Evolutionary conservation across 2,797 vertebrate genomes (phyloP), one percentile per base, ranked within the genome.

Genomic region (Danio jaintianensis): DNA sequence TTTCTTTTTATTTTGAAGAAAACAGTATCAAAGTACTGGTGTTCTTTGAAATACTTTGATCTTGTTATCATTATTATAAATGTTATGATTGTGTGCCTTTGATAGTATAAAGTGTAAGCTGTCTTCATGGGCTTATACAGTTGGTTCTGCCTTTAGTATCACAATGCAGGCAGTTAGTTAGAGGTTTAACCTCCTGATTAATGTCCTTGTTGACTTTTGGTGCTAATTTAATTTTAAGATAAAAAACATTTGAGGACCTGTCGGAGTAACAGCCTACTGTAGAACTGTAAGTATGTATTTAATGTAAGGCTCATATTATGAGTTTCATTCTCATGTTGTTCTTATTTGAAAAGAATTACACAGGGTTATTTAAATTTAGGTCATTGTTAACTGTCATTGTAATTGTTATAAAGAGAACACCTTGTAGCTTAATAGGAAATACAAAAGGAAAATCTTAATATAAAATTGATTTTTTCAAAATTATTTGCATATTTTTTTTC

Each of bases 211-310:
- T 85, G 85, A 89, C 77, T 89, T 69, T 53, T 93, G 94, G 93
- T 94, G 94, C 93, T 95, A 94, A 93, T 92, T 93, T 93, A 92
- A 92, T 47, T 43, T 78, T 47, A 73, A 80, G 50, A 76, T 91
- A 83, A 90, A 89, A 86, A 87, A 82, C 82, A 86, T 90, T 11
- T 75, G 66, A 68, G 55, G 75, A 82, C 48, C 81, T 83, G 40
- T 90, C 76, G 84, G 89, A 89, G 87, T 86, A 87, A 87, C 88
- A 87, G 90, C 83, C 89, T 91, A 78, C 83, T 86, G 80, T 79
- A 90, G 88, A 89, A 90, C 86, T 90, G 92, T 92, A 91, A 87
- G 85, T 87, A 81, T 90, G 85, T 92, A 89, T 92, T 92, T 91
- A 90, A 90, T 89, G 72, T 89, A 83, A 86, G 87, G 90, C 86